Conservation (phyloP, 2,888 invertebrate genomes). For the Leptinotarsa tumamoca region DNA sequence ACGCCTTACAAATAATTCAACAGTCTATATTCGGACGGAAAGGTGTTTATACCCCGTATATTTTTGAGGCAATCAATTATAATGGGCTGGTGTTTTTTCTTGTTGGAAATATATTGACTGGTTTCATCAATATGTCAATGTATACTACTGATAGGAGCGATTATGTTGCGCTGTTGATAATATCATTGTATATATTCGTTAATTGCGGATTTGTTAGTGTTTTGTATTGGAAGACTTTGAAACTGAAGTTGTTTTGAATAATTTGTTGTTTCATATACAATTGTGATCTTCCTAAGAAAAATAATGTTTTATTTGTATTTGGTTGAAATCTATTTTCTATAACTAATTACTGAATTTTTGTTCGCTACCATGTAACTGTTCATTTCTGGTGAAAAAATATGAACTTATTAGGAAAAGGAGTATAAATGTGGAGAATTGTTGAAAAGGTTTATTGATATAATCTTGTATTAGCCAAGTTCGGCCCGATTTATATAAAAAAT, state of each 20-base stretch:
- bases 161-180: slow-evolving; percentile 68
- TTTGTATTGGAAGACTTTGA: slow-evolving; percentile 67
- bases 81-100: slow-evolving; percentile 90
- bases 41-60: slow-evolving; percentile 66
- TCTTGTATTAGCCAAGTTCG: too few species aligned
- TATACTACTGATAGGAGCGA: slow-evolving; percentile 70
- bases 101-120: slow-evolving; percentile 85
- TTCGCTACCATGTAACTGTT: too few species aligned
- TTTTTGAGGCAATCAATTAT: slow-evolving; percentile 80
- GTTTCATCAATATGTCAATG: slow-evolving; percentile 80
- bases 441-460: too few species aligned
- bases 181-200: slow-evolving; percentile 72
- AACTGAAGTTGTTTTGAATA: slow-evolving; percentile 65
- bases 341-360: too few species aligned
- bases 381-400: too few species aligned
- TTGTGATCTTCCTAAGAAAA: too few species aligned
- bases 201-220: slow-evolving; percentile 62
- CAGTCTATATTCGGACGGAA: slow-evolving; percentile 52
- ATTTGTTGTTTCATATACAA: background rate
- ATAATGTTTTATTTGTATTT: too few species aligned
- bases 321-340: too few species aligned
- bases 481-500: too few species aligned
- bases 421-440: too few species aligned
- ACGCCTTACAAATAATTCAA: slow-evolving; percentile 70
- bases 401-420: too few species aligned